Percentiles rank a stretch among this genome's conserved stretches.
Evolutionary conservation across 1,140 invertebrate genomes (phyloP).

Genomic region (Drosophila parvula): DNA sequence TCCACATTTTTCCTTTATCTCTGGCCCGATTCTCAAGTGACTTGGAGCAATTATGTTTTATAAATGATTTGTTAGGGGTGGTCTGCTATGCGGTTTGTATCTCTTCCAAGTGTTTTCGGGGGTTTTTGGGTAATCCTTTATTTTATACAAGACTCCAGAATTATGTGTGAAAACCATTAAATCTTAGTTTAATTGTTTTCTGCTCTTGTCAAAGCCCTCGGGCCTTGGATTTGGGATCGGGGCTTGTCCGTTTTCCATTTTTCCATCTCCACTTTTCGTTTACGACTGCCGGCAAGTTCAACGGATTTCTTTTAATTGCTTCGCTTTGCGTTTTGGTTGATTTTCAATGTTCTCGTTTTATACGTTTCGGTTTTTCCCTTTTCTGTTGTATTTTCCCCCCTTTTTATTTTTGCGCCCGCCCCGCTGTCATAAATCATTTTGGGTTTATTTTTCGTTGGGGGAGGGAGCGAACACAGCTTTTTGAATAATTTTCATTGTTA

Average conservation of each 20-base stretch:
- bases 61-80: constrained; percentile 78
- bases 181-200: constrained; percentile 62
- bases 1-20: constrained; percentile 33
- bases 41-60: constrained; percentile 70
- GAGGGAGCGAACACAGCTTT: constrained; percentile 40
- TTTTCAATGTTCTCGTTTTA: constrained; percentile 63
- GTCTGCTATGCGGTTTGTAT: constrained; percentile 40
- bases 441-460: constrained; percentile 10
- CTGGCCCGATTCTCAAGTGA: constrained; percentile 56
- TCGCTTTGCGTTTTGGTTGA: constrained; percentile 51
- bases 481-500: constrained; percentile 65
- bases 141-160: constrained; percentile 64
- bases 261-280: constrained; percentile 49
- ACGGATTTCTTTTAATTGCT: constrained; percentile 75
- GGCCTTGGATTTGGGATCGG: constrained; percentile 21
- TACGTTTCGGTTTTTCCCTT: constrained; percentile 36
- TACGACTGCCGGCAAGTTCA: constrained; percentile 72
- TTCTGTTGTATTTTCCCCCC: constrained; percentile 25
- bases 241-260: constrained; percentile 11
- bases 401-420: constrained; percentile 43
- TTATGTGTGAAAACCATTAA: constrained; percentile 77
- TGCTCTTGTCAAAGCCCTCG: constrained; percentile 51
- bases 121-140: constrained; percentile 60
- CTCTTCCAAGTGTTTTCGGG: constrained; percentile 7
- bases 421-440: constrained; percentile 73